Base-by-base conservation (phyloP, 2,113 vertebrate species). In the Paramisgurnus dabryanus region DNA sequence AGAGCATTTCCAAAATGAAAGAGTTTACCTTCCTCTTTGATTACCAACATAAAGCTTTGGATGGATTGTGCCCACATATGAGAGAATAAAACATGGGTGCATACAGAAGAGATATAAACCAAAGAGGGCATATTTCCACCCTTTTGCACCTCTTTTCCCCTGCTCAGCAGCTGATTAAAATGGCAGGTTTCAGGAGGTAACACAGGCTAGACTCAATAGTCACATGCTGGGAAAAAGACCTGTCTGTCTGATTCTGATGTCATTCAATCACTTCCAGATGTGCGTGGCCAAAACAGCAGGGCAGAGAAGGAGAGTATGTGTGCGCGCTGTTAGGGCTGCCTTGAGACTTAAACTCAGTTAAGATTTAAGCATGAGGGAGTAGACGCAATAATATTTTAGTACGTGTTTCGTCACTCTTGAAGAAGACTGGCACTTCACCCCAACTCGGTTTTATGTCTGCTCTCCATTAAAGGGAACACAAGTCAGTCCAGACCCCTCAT, bases 261-360 rank as follows among this genome's bases (percentile, higher is more conserved):
- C 91, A 91, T 88, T 87, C 87, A 91, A 93, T 87, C 84, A 72
- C 87, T 92, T 92, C 91, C 92, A 93, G 91, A 92, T 93, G 91
- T 91, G 79, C 82, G 27, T 47, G 0, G 67, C 68, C 86, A 82
- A 87, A 85, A 85, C 85, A 81, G 87, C 84, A 88, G 64, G 53
- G 74, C 60, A 77, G 70, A 47, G 80, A 41, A 5, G 27, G 39
- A 70, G 18, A 17, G 72, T 67, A 49, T 60, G 66, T 67, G 58
- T 65, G 43, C 71, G 73, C 43, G 58, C 22, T 34, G 50, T 55
- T 50, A 49, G 66, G 47, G 40, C 49, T 39, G 41, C 34, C 22
- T 66, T 76, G 53, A 67, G 53, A 49, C 50, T 40, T 45, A 68
- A 64, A 41, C 67, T 53, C 6, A 45, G 41, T 81, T 76, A 58